Evolutionary conservation across 1,140 invertebrate species (phyloP).

Genomic region (Drosophila murphyi): DNA sequence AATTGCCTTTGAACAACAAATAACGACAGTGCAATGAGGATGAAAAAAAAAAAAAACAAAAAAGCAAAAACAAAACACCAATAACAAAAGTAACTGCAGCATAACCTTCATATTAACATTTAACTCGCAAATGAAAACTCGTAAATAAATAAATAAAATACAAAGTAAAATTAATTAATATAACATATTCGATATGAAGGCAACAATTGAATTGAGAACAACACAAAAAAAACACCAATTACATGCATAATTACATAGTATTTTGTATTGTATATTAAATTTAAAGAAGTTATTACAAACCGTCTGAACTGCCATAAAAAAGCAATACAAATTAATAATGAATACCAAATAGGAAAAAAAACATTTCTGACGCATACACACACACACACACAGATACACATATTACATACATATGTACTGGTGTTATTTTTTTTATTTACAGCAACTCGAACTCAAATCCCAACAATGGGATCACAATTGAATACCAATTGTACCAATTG

Average conservation of each 20-base stretch:
- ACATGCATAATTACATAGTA: slow-evolving; percentile 23
- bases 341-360: slow-evolving; percentile 40
- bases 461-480: background rate
- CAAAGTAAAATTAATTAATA: slow-evolving; percentile 28
- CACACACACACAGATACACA: slow-evolving; percentile 1
- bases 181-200: slow-evolving; percentile 29
- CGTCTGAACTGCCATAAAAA: slow-evolving; percentile 81
- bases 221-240: slow-evolving; percentile 34
- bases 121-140: slow-evolving; percentile 36
- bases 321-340: slow-evolving; percentile 65
- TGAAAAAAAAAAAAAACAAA: slow-evolving; percentile 6
- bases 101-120: slow-evolving; percentile 11
- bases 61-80: slow-evolving; percentile 1
- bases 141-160: slow-evolving; percentile 9
- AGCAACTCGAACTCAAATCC: slow-evolving; percentile 6
- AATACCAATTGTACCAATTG: background rate
- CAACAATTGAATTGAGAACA: slow-evolving; percentile 19
- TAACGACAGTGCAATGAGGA: background rate
- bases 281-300: slow-evolving; percentile 47
- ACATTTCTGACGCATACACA: slow-evolving; percentile 23
- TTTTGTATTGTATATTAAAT: slow-evolving; percentile 42
- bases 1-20: background rate
- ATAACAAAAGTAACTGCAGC: slow-evolving; percentile 3
- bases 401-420: slow-evolving; percentile 26
- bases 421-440: slow-evolving; percentile 4